Evolutionary conservation across 2,113 vertebrate species (phyloP).

Genomic region (Gasterosteus aculeatus): DNA sequence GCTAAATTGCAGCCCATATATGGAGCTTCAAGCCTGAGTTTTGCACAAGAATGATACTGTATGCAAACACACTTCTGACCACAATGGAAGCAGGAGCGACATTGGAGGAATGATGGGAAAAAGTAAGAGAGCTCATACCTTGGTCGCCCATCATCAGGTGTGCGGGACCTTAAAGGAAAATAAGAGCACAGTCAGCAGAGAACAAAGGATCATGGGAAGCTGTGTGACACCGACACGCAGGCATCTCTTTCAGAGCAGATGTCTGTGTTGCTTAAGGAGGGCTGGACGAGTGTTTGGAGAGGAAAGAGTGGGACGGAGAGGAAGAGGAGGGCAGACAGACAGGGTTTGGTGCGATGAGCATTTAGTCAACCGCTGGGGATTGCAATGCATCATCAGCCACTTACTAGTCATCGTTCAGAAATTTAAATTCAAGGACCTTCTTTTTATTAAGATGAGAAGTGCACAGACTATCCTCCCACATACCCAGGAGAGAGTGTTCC

Average conservation of each 20-base stretch:
- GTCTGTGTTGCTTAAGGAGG: constrained; percentile 80
- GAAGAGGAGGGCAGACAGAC: constrained; percentile 65
- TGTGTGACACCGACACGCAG: constrained; percentile 88
- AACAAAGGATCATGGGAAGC: constrained; percentile 94
- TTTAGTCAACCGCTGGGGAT: constrained; percentile 62
- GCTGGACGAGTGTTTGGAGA: constrained; percentile 52
- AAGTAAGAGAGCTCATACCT: constrained; percentile 97
- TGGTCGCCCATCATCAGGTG: constrained; percentile 99
- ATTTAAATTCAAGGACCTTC: constrained; percentile 40
- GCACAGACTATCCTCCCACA: constrained; percentile 7
- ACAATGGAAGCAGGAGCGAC: constrained; percentile 66
- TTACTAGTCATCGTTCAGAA: constrained; percentile 69
- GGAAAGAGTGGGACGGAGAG: constrained; percentile 58
- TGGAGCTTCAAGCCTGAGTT: constrained; percentile 84
- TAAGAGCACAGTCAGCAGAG: constrained; percentile 99
- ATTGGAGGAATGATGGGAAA: constrained; percentile 78
- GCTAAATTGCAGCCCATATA: constrained; percentile 82
- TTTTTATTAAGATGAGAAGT: constrained; percentile 14
- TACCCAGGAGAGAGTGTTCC: neutral
- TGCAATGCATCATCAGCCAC: constrained; percentile 87
- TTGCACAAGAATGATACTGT: constrained; percentile 65
- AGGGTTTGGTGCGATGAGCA: constrained; percentile 73
- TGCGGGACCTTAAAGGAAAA: constrained; percentile 99
- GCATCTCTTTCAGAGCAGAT: constrained; percentile 87
- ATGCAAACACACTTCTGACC: constrained; percentile 75